Conservation (phyloP, 2,888 invertebrate genomes). For the Amorpha juglandis region DNA sequence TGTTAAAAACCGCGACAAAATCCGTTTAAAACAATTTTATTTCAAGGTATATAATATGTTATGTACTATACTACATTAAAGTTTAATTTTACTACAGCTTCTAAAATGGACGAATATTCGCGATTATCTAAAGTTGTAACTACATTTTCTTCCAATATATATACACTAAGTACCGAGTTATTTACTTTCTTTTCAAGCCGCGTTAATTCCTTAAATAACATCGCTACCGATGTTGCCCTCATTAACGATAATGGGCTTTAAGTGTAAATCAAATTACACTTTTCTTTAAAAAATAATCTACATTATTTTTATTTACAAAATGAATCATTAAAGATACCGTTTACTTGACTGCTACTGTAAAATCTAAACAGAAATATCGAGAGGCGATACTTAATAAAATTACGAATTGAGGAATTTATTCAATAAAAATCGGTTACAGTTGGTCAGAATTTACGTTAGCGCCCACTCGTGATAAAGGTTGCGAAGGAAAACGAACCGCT, state of each 20-base stretch:
- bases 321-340: not conserved
- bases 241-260: not conserved
- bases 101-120: no score
- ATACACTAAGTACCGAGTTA: no score
- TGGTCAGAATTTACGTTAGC: conserved; percentile 43
- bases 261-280: not conserved
- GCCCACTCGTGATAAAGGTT: conserved; percentile 42
- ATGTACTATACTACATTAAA: no score
- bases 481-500: conserved; percentile 33
- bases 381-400: conserved; percentile 23
- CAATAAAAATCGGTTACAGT: conserved; percentile 45
- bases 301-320: not conserved
- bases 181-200: no score
- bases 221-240: not conserved
- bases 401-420: conserved; percentile 40
- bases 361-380: conserved; percentile 19
- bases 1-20: no score
- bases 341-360: not conserved
- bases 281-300: not conserved
- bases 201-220: not conserved
- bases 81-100: no score
- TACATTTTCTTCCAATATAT: no score
- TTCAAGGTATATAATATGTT: no score
- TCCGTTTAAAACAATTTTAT: no score
- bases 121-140: no score